These are phyloP conservation scores for Channa argus DNA, from an alignment of 2,113 vertebrate genomes.

Conservation along the genomic window DNA sequence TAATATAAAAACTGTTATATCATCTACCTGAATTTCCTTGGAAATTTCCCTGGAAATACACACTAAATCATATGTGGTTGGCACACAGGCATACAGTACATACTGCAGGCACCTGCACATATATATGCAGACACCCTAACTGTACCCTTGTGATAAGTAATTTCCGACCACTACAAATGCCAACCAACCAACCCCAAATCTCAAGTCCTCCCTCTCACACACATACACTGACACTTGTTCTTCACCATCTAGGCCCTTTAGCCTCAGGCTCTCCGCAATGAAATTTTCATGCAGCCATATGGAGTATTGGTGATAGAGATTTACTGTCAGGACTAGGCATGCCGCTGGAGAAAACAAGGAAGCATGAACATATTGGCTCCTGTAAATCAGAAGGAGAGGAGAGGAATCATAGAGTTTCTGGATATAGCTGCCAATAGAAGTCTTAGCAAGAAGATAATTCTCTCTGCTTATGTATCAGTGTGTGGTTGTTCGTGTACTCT, in stretches of 20 bases:
- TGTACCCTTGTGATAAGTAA: slow-evolving; percentile 40
- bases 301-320: slow-evolving; percentile 98
- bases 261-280: slow-evolving; percentile 94
- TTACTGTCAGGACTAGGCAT: slow-evolving; percentile 87
- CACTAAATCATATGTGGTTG: neutral
- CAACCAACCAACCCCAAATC: slow-evolving; percentile 40
- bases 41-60: neutral
- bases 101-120: slow-evolving; percentile 8
- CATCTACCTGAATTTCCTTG: neutral
- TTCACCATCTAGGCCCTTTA: slow-evolving; percentile 91
- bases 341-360: slow-evolving; percentile 76
- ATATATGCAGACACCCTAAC: slow-evolving; percentile 15
- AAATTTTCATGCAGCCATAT: slow-evolving; percentile 99
- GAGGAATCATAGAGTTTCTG: neutral
- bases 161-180: slow-evolving; percentile 28
- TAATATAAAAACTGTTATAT: neutral
- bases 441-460: neutral
- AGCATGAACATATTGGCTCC: slow-evolving; percentile 71
- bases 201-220: slow-evolving; percentile 18
- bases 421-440: neutral
- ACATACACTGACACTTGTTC: slow-evolving; percentile 29
- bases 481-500: slow-evolving; percentile 7
- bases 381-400: slow-evolving; percentile 63
- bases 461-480: slow-evolving; percentile 13
- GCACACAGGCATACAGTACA: slow-evolving; percentile 1